These are phyloP conservation scores for Oriolus oriolus DNA, from an alignment of 2,113 vertebrate genomes.

Conservation along the genomic window DNA sequence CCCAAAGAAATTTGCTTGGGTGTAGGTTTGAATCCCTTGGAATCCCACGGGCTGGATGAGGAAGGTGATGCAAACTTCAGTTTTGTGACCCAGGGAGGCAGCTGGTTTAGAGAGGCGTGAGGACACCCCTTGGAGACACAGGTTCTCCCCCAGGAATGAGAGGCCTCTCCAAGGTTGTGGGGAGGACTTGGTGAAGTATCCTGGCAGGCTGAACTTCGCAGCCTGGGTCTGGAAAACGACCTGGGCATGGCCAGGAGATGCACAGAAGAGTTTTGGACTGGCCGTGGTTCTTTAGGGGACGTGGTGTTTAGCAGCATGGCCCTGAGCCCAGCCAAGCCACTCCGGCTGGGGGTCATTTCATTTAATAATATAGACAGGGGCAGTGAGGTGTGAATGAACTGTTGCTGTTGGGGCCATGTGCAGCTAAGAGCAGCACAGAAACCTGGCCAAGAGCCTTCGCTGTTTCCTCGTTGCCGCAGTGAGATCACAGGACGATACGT, in stretches of 20 bases:
- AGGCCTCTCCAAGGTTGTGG: not conserved
- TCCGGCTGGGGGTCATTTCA: not conserved
- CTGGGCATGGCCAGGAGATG: not conserved
- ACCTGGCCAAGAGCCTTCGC: not conserved
- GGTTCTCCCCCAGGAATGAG: not conserved
- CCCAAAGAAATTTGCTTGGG: not conserved
- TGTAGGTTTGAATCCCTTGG: not conserved
- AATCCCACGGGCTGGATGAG: not conserved
- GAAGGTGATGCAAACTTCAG: accelerated
- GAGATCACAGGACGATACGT: not conserved
- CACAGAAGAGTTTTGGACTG: not conserved
- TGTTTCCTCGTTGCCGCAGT: not conserved
- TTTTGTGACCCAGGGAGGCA: not conserved
- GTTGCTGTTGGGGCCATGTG: not conserved
- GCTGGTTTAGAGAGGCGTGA: not conserved
- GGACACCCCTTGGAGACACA: not conserved
- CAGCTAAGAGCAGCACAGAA: not conserved
- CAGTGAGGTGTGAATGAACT: not conserved
- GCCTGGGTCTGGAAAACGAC: not conserved
- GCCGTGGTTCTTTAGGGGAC: accelerated
- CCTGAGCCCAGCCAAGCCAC: not conserved
- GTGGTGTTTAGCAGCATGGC: accelerated
- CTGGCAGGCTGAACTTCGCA: not conserved
- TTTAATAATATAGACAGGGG: not conserved
- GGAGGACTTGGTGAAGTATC: not conserved